phyloP scores from a whole-genome alignment of 2,888 invertebrate species.

The Acleris emargana region DNA sequence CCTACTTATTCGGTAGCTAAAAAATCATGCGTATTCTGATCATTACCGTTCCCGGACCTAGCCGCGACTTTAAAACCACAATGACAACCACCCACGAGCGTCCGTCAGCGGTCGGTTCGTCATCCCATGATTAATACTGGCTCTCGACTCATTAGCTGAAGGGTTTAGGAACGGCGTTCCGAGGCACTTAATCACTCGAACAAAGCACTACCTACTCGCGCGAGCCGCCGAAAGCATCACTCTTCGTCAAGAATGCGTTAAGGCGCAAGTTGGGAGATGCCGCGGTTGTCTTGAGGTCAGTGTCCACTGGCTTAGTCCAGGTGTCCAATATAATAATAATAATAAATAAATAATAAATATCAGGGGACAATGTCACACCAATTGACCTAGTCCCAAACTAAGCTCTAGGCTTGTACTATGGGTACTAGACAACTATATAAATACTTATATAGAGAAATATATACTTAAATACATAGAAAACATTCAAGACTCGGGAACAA shows the following conservation, averaged over 20 bases:
- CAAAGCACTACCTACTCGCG: conserved; percentile 82
- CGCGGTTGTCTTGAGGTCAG: conserved; percentile 9
- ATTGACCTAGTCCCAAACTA: too few species aligned
- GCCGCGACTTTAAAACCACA: conserved; percentile 49
- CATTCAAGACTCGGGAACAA: too few species aligned
- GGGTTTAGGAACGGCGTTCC: conserved; percentile 77
- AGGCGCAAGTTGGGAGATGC: conserved; percentile 49
- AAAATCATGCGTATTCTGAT: neutral
- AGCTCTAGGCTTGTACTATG: too few species aligned
- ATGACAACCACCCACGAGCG: conserved; percentile 70
- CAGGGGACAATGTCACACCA: too few species aligned
- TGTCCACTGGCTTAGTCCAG: too few species aligned
- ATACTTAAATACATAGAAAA: too few species aligned
- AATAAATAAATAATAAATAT: too few species aligned
- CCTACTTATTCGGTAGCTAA: conserved; percentile 4
- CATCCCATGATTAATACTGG: conserved; percentile 80
- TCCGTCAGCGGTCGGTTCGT: conserved; percentile 70
- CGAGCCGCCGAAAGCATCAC: conserved; percentile 81
- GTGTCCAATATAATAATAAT: too few species aligned
- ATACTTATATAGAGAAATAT: too few species aligned
- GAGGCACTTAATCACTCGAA: conserved; percentile 82
- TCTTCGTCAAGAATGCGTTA: conserved; percentile 81
- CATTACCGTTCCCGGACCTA: conserved; percentile 12
- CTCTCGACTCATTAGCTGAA: conserved; percentile 82
- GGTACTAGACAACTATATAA: too few species aligned